Base-by-base conservation (phyloP, 2,888 invertebrate species). In the Augochlorella aurata region DNA sequence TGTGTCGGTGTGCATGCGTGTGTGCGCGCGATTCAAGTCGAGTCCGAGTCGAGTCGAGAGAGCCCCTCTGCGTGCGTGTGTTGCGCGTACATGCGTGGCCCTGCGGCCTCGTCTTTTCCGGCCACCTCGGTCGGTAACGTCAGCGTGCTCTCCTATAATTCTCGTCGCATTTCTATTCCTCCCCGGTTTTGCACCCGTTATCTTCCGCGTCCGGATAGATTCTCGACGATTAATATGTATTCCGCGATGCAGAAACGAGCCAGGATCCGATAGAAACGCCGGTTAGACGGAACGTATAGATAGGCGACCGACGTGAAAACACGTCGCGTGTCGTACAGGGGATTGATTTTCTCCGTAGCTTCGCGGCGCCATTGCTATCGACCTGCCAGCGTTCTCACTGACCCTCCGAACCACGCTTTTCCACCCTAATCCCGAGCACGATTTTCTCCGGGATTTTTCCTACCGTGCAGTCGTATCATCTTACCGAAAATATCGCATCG, bases 341-440 rank as follows among this genome's bases (percentile, higher is more conserved):
- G 90, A 92, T 92, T 92, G 93, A 93, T 93, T 93, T 92, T 92
- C 92, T 89, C 89, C 85, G 89, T 88, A 88, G 89, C 88, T 89
- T 87, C 87, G 85, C 91, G 92, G 89, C 92, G 92, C 92, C 93
- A 92, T 92, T 92, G 90, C 91, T 93, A 93, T 92, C 92, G 92
- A 93, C 91, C 92, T 91, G 90, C 89, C 87, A 84, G 79, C 78
- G 67, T 84, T 85, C 84, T 84, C 85, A 84, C 84, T 85, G 84
- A 85, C 85, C 84, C 85, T 84, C 77, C 88, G 81, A 86, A 81
- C 81, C 88, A 89, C 80, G 88, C 88, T 88, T 88, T 86, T 82
- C 85, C 86, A 84, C 79, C 82, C 74, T 74, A 12, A 45, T 72
- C 52, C 54, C 52, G 21, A 58, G 16, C 58, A 58, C 24, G 24